phyloP scores from a whole-genome alignment of 2,888 invertebrate genomes.

The Meiosimyza decipiens region DNA sequence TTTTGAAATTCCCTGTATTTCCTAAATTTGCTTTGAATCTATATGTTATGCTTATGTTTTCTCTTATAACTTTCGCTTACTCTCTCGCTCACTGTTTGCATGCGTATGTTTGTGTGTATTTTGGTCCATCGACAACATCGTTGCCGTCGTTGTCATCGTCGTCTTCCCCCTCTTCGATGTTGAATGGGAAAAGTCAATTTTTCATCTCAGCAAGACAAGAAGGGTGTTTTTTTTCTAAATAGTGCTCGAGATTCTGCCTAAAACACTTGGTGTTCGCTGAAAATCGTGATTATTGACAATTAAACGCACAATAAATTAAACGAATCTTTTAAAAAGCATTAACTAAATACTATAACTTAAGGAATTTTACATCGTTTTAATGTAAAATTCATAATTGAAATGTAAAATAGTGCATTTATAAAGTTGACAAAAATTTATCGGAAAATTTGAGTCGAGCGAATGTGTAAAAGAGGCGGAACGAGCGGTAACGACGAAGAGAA shows the following conservation, averaged over 20 bases:
- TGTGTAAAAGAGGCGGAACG: not conserved
- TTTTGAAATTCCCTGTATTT: not conserved
- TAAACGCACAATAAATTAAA: slow-evolving; percentile 36
- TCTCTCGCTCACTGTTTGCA: not conserved
- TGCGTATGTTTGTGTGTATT: slow-evolving; percentile 13
- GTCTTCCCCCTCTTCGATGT: slow-evolving; percentile 9
- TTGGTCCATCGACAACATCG: slow-evolving; percentile 25
- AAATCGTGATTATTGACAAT: slow-evolving; percentile 32
- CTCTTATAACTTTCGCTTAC: not conserved
- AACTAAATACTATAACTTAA: not conserved
- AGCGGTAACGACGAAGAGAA: slow-evolving; percentile 38
- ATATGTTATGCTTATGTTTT: slow-evolving; percentile 10
- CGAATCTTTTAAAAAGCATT: slow-evolving; percentile 27
- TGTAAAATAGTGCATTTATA: slow-evolving; percentile 11
- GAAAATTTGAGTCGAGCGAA: not conserved
- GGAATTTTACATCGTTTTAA: slow-evolving; percentile 12
- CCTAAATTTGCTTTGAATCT: not conserved
- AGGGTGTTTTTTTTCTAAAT: slow-evolving; percentile 52
- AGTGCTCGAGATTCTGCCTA: slow-evolving; percentile 35
- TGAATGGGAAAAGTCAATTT: slow-evolving; percentile 51
- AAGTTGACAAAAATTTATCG: slow-evolving; percentile 15
- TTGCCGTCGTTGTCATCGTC: not conserved
- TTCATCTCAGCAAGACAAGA: slow-evolving; percentile 52
- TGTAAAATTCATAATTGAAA: slow-evolving; percentile 22
- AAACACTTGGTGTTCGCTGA: slow-evolving; percentile 25